A percentile compares a stretch with the other conserved stretches of the same genome.
phyloP scores from a whole-genome alignment of 2,113 vertebrate genomes.

The Megatriorchis doriae region DNA sequence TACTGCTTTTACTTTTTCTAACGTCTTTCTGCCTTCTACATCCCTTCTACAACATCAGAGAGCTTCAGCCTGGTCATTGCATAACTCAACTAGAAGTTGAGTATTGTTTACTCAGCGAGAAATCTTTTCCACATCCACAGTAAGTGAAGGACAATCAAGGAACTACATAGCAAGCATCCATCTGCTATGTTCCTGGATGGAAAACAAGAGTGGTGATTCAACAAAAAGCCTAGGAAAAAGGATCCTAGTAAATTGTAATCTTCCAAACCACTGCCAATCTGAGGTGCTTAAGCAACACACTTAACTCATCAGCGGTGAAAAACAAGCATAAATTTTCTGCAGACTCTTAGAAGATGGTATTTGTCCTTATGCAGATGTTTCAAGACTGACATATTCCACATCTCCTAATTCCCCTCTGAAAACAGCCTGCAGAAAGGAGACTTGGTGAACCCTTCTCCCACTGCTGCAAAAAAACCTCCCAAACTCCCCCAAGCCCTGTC shows the following conservation, averaged over 20 bases:
- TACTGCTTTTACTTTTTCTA: not conserved
- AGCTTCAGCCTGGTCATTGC: not conserved
- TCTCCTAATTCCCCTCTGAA: not conserved
- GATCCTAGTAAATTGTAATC: not conserved
- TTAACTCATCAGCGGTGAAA: not conserved
- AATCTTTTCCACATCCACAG: not conserved
- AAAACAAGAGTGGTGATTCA: not conserved
- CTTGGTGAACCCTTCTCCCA: not conserved
- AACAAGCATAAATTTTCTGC: not conserved
- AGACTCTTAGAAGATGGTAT: not conserved
- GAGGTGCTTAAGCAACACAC: not conserved
- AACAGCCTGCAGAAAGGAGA: not conserved
- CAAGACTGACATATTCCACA: not conserved
- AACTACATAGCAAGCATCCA: not conserved
- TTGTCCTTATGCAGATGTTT: not conserved
- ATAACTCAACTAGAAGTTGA: not conserved
- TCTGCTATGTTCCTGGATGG: not conserved
- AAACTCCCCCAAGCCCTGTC: rapidly evolving
- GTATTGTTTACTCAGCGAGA: not conserved
- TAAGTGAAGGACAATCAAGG: not conserved
- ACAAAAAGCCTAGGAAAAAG: not conserved
- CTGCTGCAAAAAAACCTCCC: not conserved
- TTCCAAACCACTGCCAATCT: not conserved
- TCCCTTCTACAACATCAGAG: not conserved
- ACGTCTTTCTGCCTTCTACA: not conserved